A percentile compares a stretch with the other conserved stretches of the same genome.
Evolutionary conservation across 2,113 vertebrate species (phyloP).

Genomic region (Hypomesus transpacificus): DNA sequence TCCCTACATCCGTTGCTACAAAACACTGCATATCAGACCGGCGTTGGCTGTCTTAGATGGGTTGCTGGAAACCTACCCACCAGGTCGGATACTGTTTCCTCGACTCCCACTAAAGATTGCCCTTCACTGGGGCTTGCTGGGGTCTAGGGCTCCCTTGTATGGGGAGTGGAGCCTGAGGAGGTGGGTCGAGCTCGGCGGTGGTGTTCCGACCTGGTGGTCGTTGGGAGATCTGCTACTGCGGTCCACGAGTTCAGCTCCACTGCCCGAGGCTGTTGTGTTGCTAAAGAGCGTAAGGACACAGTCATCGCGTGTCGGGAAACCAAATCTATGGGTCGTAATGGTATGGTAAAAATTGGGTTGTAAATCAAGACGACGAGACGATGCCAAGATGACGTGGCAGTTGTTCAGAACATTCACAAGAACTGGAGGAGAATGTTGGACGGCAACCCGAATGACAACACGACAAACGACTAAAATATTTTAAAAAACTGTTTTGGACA

Average conservation of each 20-base stretch:
- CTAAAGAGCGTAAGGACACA: constrained; percentile 32
- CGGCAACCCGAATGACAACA: constrained; percentile 39
- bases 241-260: constrained; percentile 20
- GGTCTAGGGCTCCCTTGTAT: constrained; percentile 23
- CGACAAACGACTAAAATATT: constrained; percentile 27
- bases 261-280: constrained; percentile 25
- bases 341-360: constrained; percentile 41
- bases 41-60: constrained; percentile 11
- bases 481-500: constrained; percentile 15
- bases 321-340: constrained; percentile 54
- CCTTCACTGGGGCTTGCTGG: constrained; percentile 28
- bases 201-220: constrained; percentile 21
- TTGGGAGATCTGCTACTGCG: constrained; percentile 23
- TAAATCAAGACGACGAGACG: no score
- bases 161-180: constrained; percentile 14
- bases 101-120: constrained; percentile 23
- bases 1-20: constrained; percentile 29
- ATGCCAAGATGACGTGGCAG: constrained; percentile 24
- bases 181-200: not conserved
- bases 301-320: constrained; percentile 41
- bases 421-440: constrained; percentile 27
- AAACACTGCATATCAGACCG: constrained; percentile 27
- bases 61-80: constrained; percentile 3
- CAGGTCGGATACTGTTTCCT: constrained; percentile 9
- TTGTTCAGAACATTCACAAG: constrained; percentile 13